Base-by-base conservation (phyloP, 2,797 vertebrate genomes). In the Cygnus olor region DNA sequence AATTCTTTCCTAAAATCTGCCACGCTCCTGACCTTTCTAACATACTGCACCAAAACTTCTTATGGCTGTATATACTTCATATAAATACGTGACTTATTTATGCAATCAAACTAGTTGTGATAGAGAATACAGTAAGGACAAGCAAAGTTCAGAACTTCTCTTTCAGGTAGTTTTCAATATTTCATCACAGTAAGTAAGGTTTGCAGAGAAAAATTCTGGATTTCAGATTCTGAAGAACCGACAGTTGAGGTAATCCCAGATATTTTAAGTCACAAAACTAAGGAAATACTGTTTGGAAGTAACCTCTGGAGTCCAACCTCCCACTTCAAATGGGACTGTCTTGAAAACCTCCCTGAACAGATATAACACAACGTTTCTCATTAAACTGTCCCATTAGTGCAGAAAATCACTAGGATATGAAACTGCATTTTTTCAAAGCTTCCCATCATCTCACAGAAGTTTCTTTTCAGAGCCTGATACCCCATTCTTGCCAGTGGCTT, bases 331-430 rank as follows among this genome's bases (percentile, higher is more conserved):
- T 10, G 6, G 8, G 13, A 51, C 7, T 9, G 4, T 36, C 36
- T 53, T 49, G 16, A 81, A 86, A 84, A 78, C 2, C 8, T 36
- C 10, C 24, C 36, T 0, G 0, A 74, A 78, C 15, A 2, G 14
- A 7, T 34, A 6, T 9, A 60, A 30, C 3, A 22, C 3, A 57
- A 32, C 5, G 60, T 85, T n/a, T 56, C 57, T 65, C 34, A 44
- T 78, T 20, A 74, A 86, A 63, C 11, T 56, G 12, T 30, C 6
- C 36, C 58, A 10, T 34, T 44, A 49, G 27, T 71, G 14, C 27
- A 84, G 54, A 11, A 85, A 81, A 18, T 34, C 54, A 57, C 8
- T 5, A 51, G 22, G 14, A 51, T 38, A 69, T 7, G 11, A 93
- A 93, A 63, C 9, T 18, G 20, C 34, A 72, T 17, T 27, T 34